Conservation (phyloP, 2,797 vertebrate genomes). For the Orestias chungarensis region DNA sequence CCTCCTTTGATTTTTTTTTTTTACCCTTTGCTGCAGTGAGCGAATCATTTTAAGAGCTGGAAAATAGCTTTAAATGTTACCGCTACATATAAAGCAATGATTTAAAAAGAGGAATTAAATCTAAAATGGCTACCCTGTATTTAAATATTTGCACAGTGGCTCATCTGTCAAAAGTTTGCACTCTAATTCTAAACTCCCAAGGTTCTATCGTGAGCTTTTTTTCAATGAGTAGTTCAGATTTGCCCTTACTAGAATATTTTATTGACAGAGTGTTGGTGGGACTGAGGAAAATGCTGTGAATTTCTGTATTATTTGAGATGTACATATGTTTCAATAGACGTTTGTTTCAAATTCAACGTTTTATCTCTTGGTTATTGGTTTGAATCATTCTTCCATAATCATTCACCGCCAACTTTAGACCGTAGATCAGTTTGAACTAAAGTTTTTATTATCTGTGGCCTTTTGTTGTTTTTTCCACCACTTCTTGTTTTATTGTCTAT, state of each 20-base stretch:
- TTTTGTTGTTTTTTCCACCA: neutral
- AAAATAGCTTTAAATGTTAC: neutral
- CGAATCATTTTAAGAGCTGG: neutral
- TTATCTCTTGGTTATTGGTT: conserved; percentile 41
- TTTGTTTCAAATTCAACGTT: conserved; percentile 1
- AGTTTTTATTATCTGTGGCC: conserved; percentile 34
- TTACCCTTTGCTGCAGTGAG: neutral
- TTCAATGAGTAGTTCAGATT: neutral
- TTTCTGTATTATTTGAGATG: conserved; percentile 11
- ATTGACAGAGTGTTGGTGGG: conserved; percentile 1
- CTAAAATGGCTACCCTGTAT: conserved; percentile 2
- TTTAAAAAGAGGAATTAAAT: no score
- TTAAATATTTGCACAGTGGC: conserved; percentile 47
- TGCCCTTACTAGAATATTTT: neutral
- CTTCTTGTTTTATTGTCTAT: neutral
- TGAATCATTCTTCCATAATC: neutral
- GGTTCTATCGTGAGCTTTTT: neutral
- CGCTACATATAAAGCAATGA: no score
- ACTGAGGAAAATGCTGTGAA: conserved; percentile 23
- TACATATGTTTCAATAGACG: neutral
- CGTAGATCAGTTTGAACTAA: conserved; percentile 8
- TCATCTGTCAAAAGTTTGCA: conserved; percentile 37
- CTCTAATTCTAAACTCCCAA: conserved; percentile 2
- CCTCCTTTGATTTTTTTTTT: neutral
- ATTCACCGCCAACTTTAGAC: conserved; percentile 1